Evolutionary conservation across 2,113 vertebrate genomes (phyloP).

Genomic region (human): GRCh38 chr6:53162501-53163000

Average conservation of each 20-base stretch:
- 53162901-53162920: too few relatives aligned
- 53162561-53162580: not conserved
- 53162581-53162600: not conserved
- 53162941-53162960: too few relatives aligned
- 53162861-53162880: not conserved
- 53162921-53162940: too few relatives aligned
- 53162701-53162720: accelerated
- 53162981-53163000: too few relatives aligned
- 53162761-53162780: not conserved
- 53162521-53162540: not conserved
- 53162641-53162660: not conserved
- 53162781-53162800: not conserved
- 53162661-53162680: not conserved
- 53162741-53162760: not conserved
- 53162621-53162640: not conserved
- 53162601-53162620: not conserved
- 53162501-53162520: not conserved
- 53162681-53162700: too few relatives aligned
- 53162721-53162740: not conserved
- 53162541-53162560: not conserved
- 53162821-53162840: not conserved
- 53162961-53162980: too few relatives aligned
- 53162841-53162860: not conserved
- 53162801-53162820: not conserved
- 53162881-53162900: not conserved